phyloP scores from a whole-genome alignment of 2,113 vertebrate species.

The Danio rerio region DNA sequence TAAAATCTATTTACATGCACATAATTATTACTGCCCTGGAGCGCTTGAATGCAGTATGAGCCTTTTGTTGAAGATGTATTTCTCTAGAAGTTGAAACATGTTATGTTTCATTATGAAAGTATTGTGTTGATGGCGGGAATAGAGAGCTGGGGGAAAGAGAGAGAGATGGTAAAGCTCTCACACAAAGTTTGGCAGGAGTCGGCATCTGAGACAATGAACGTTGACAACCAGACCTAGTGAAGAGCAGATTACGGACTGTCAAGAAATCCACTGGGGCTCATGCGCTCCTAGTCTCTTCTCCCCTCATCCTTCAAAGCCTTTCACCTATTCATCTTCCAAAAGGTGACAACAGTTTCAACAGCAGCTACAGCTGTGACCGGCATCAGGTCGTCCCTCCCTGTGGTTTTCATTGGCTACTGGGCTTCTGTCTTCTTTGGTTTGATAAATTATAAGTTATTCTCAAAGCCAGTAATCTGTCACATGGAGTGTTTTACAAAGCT shows the following conservation, averaged over 20 bases:
- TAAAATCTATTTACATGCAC: background rate
- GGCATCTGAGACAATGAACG: slow-evolving; percentile 22
- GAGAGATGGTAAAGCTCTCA: background rate
- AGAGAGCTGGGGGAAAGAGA: background rate
- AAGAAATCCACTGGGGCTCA: slow-evolving; percentile 11
- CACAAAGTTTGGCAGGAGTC: slow-evolving; percentile 23
- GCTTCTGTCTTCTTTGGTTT: slow-evolving; percentile 36
- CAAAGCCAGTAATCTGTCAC: slow-evolving; percentile 13
- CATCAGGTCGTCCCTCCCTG: background rate
- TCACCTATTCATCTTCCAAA: slow-evolving; percentile 41
- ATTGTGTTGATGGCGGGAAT: background rate
- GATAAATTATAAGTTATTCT: slow-evolving; percentile 27
- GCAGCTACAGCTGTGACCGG: background rate
- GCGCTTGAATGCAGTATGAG: background rate
- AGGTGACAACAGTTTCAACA: slow-evolving; percentile 36
- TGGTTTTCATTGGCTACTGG: background rate
- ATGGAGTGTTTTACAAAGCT: slow-evolving; percentile 2
- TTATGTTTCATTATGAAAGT: slow-evolving; percentile 10
- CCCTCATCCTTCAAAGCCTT: slow-evolving; percentile 37
- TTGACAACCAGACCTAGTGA: slow-evolving; percentile 23
- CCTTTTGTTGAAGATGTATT: slow-evolving; percentile 3
- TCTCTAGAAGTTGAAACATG: background rate
- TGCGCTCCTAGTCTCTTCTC: background rate
- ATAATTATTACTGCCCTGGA: background rate
- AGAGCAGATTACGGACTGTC: slow-evolving; percentile 35